These are phyloP conservation scores for Bursaphelenchus mucronatus DNA, from an alignment of 1,140 invertebrate genomes.

Conservation along the genomic window DNA sequence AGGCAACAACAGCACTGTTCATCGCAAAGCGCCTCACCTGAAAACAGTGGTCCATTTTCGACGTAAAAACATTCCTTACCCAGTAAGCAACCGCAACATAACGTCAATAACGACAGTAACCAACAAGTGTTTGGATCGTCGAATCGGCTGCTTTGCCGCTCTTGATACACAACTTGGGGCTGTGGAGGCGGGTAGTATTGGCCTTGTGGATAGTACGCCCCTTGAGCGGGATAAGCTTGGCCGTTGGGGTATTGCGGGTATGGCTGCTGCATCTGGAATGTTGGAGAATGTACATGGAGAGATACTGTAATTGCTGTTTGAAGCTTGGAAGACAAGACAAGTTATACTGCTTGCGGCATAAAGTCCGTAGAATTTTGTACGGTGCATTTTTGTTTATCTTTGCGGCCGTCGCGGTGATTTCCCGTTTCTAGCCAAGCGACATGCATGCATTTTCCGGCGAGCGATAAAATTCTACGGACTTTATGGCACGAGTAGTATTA, in stretches of 20 bases:
- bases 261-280: too few species aligned
- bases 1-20: constrained; percentile 20
- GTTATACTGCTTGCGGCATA: too few species aligned
- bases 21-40: constrained; percentile 27
- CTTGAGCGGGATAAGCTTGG: constrained; percentile 1
- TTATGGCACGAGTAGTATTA: too few species aligned
- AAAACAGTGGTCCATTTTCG: not conserved
- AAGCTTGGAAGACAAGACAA: too few species aligned
- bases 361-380: too few species aligned
- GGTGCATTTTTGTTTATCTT: too few species aligned
- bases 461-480: too few species aligned
- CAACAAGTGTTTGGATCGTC: constrained; percentile 27
- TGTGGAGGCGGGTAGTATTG: constrained; percentile 19
- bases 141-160: constrained; percentile 12
- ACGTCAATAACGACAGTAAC: constrained; percentile 24
- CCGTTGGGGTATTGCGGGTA: not conserved
- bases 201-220: not conserved
- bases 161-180: constrained; percentile 30
- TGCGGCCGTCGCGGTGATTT: too few species aligned
- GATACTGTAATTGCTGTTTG: too few species aligned
- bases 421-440: too few species aligned
- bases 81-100: constrained; percentile 30
- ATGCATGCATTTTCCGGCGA: too few species aligned
- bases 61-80: not conserved
- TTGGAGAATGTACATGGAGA: too few species aligned